Conservation (phyloP, 2,888 invertebrate species). For the Tipula vernalis region DNA sequence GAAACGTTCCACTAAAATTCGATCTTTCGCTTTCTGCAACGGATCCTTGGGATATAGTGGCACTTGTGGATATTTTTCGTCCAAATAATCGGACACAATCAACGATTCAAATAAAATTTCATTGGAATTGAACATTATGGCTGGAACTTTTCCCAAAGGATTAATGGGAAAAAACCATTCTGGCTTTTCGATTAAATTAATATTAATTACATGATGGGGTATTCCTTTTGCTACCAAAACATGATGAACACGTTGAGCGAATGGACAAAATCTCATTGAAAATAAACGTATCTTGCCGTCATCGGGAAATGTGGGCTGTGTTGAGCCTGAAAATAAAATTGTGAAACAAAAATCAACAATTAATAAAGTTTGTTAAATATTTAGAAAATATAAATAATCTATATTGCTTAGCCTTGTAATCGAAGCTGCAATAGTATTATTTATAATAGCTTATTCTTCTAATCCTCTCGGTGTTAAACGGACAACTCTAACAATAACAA, state of each 20-base stretch:
- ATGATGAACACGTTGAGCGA: constrained; percentile 61
- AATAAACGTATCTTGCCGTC: constrained; percentile 58
- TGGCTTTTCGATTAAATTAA: constrained; percentile 64
- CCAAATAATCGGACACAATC: constrained; percentile 65
- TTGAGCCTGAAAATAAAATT: constrained; percentile 43
- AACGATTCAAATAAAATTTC: constrained; percentile 64
- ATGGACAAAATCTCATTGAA: constrained; percentile 78
- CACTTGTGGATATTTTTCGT: constrained; percentile 59
- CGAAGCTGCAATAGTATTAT: too few species aligned
- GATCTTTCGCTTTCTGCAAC: constrained; percentile 32
- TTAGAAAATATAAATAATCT: too few species aligned
- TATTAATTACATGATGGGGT: constrained; percentile 59
- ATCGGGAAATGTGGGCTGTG: constrained; percentile 43
- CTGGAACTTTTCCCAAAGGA: constrained; percentile 57
- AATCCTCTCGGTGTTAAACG: too few species aligned
- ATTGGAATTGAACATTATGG: constrained; percentile 56
- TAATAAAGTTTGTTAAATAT: too few species aligned
- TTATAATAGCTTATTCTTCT: too few species aligned
- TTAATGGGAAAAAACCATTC: constrained; percentile 66
- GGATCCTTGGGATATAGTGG: constrained; percentile 54
- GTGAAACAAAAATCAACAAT: too few species aligned
- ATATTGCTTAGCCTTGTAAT: too few species aligned
- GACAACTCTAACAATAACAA: too few species aligned
- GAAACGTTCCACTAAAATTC: constrained; percentile 32
- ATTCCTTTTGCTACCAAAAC: constrained; percentile 67